Evolutionary conservation across 2,113 vertebrate species (phyloP), one percentile per base, ranked within the genome.

Genomic region (Psophia crepitans): DNA sequence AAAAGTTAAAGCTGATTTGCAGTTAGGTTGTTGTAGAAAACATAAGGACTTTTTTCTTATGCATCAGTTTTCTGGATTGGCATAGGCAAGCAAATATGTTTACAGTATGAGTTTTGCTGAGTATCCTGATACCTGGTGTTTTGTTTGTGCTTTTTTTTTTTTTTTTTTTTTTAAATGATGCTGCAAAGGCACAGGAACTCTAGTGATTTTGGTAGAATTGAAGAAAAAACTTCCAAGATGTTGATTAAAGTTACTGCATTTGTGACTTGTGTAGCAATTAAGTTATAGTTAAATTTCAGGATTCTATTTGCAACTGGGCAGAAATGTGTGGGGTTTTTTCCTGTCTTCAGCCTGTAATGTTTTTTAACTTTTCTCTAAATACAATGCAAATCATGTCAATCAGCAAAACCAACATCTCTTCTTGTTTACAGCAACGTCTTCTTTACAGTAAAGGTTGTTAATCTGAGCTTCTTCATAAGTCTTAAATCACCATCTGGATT

Each of bases 81-180:
- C 48, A 22, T 33, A 81, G 54, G 35, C 41, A 77, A 63, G n/a
- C 4, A 48, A 20, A 11, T 44, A 8, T 12, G 16, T 78, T 90
- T 84, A n/a, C 69, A 78, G 32, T 13, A 6, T 39, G 37, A 74
- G 8, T 63, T 87, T 51, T 8, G 14, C 30, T 73, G 54, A 32
- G 11, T 64, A 3, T 69, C 32, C 53, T 35, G 14, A 20, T 60
- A 22, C 0, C 0, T 5, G 0, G n/a, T n/a, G n/a, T n/a, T n/a
- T n/a, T n/a, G n/a, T n/a, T n/a, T n/a, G n/a, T n/a, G n/a, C n/a
- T n/a, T n/a, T n/a, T 63, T 41, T 35, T 32, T 39, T 44, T 41
- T 48, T 35, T 30, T 63, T 85, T 43, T 33, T 35, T 63, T 84
- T 76, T 54, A 48, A 61, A 28, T 76, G 44, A 7, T 37, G 6